Base-by-base conservation (phyloP, 2,888 invertebrate genomes). In the Megalurothrips usitatus region DNA sequence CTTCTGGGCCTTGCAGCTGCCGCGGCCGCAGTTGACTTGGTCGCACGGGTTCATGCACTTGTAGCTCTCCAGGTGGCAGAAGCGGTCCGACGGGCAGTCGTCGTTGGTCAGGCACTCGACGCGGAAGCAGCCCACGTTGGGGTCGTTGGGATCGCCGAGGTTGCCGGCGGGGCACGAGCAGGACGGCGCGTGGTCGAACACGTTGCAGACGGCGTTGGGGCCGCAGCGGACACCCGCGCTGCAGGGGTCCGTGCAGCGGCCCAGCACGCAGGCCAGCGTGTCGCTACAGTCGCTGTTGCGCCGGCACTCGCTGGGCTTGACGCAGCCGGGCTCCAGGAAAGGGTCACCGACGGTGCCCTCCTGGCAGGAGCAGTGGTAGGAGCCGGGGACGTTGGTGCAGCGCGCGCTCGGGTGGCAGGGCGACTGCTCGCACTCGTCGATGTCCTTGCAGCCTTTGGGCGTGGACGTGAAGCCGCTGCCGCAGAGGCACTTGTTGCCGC, bases 21-120 rank as follows among this genome's bases (percentile, higher is more conserved):
- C 97, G 84, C 94, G 93, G 81, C 94, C 93, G 87, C 97, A 97
- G 83, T 91, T 91, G 4, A 91, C 88, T 83, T 91, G 89, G 84
- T 94, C 94, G 85, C 97, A 97, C 82, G 95, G 94, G 88, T 94
- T 94, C 84, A 92, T 89, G 86, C 95, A 96, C 87, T 94, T 95
- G 86, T 95, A 94, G 80, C 89, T 92, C 84, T 91, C 91, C 6
- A 88, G 87, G 85, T 95, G 93, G 85, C 96, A 96, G 84, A 91
- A 91, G 87, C 93, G 94, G 83, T 94, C 93, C 52, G 85, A 87
- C 4, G 93, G 88, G 85, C 96, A 96, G 84, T 96, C 95, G 68
- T 90, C 90, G 86, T 94, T 91, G 78, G 91, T 91, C 1, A 94
- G 88, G 87, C 96, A 97, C 88, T 96, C 96, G 2, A 96, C 96